Base-by-base conservation (phyloP, 2,113 vertebrate species). In the Phaetusa simplex region DNA sequence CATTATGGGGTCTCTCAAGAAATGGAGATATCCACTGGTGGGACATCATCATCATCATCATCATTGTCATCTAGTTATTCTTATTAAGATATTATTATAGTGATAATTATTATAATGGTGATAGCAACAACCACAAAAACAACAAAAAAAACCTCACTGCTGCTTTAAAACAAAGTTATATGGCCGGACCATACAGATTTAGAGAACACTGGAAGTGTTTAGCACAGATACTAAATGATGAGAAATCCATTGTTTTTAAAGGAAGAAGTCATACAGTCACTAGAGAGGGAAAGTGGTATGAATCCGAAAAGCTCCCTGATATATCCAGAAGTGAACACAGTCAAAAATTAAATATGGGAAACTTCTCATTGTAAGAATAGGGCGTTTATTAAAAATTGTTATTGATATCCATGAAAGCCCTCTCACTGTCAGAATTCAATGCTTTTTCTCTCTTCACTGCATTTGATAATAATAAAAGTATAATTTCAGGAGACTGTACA, bases 1-100 rank as follows among this genome's bases (percentile, higher is more conserved):
- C 24, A 12, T 34, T 90, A 26, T 12, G 18, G 49, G 23, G 30
- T 96, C 42, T 90, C 27, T 67, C 93, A 95, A 91, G 49, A 62
- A 94, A 95, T 55, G 34, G 93, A 97, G 96, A 97, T 80, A 96
- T 47, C 93, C 95, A 24, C 80, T 97, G 88, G 83, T 87, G 74
- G 47, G 34, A 53, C 56, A 62, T 55, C 18, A 81, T 26, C 36
- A 38, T 24, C 36, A 38, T 24, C 58, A 61, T 26, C 12, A 29
- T 29, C 14, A 27, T 53, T 9, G 16, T 53, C 36, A 38, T 12
- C 15, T 53, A 18, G 27, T 47, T 58, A 42, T 21, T 58, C 14
- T 43, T 72, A 2, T 11, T 50, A 29, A 84, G 65, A 52, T 13
- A 2, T 14, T 67, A 11, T 58, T 53, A 15, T 43, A 56, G 21